Conservation (phyloP, 2,113 vertebrate species). For the Cettia cetti region DNA sequence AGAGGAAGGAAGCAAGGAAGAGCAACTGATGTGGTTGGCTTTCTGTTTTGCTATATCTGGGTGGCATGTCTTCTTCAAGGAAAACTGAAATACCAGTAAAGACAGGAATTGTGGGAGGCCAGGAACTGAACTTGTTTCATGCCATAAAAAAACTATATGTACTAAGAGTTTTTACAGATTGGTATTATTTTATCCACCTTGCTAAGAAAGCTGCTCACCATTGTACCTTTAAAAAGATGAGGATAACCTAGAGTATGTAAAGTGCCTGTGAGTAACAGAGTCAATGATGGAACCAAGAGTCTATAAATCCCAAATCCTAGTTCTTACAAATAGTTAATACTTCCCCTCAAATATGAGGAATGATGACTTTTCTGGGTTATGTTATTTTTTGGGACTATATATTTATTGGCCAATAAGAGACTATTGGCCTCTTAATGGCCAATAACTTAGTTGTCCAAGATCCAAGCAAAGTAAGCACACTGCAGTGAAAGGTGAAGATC, state of each 20-base stretch:
- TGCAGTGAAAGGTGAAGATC: not conserved
- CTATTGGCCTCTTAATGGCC: not conserved
- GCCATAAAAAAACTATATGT: not conserved
- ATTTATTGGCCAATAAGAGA: too few species aligned
- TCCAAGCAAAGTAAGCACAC: not conserved
- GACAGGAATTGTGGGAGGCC: not conserved
- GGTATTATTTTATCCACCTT: not conserved
- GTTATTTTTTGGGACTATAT: not conserved
- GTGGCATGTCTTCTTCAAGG: not conserved
- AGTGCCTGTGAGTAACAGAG: not conserved
- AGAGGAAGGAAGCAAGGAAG: not conserved
- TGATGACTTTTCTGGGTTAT: not conserved
- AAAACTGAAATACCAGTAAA: not conserved
- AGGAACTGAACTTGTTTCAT: not conserved
- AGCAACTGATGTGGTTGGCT: not conserved
- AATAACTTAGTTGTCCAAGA: not conserved
- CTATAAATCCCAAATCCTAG: not conserved
- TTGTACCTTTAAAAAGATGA: not conserved
- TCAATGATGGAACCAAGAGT: not conserved
- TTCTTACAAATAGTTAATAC: not conserved
- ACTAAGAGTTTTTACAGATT: not conserved
- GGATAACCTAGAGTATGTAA: not conserved
- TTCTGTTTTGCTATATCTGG: not conserved
- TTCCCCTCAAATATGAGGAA: not conserved
- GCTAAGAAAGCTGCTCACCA: not conserved